phyloP scores from a whole-genome alignment of 2,888 invertebrate species.

The Anaspis maculata region DNA sequence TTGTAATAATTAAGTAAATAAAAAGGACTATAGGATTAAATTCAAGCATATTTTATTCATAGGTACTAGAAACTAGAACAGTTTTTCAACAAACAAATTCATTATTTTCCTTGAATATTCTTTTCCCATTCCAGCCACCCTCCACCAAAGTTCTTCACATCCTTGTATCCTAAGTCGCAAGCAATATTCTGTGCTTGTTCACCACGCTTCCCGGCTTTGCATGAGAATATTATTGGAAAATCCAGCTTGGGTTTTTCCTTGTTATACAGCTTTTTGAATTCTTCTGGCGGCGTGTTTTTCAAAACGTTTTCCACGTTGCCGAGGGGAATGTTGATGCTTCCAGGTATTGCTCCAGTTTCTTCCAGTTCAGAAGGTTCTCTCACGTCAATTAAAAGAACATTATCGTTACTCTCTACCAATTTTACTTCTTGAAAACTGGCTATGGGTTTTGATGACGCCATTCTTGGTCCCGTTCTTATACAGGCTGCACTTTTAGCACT shows the following conservation, averaged over 20 bases:
- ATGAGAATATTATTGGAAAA: conserved; percentile 9
- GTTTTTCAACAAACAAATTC: too few relatives aligned
- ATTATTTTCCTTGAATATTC: not conserved
- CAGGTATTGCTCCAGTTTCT: conserved; percentile 61
- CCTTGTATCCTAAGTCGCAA: conserved; percentile 6
- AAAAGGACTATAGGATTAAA: too few relatives aligned
- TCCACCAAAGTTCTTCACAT: conserved; percentile 8
- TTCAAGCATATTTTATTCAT: too few relatives aligned
- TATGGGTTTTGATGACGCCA: too few relatives aligned
- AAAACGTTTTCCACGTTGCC: conserved; percentile 6
- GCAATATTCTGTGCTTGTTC: conserved; percentile 8
- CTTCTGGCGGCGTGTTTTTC: conserved; percentile 2
- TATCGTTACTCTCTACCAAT: conserved; percentile 40
- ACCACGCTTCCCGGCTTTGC: conserved; percentile 8
- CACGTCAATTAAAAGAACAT: conserved; percentile 60
- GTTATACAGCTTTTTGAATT: conserved; percentile 6
- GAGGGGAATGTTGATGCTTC: conserved; percentile 61
- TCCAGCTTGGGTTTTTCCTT: conserved; percentile 5
- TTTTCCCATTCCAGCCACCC: conserved; percentile 11
- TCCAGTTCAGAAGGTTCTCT: conserved; percentile 63
- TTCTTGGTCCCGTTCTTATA: too few relatives aligned
- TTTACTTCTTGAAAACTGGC: conserved; percentile 41
- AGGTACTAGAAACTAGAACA: too few relatives aligned
- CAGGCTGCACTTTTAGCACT: too few relatives aligned
- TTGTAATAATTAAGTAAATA: too few relatives aligned